A percentile compares a stretch with the other conserved stretches of the same genome.
Conservation (phyloP, 2,888 invertebrate genomes). For the Sphinx pinastri region DNA sequence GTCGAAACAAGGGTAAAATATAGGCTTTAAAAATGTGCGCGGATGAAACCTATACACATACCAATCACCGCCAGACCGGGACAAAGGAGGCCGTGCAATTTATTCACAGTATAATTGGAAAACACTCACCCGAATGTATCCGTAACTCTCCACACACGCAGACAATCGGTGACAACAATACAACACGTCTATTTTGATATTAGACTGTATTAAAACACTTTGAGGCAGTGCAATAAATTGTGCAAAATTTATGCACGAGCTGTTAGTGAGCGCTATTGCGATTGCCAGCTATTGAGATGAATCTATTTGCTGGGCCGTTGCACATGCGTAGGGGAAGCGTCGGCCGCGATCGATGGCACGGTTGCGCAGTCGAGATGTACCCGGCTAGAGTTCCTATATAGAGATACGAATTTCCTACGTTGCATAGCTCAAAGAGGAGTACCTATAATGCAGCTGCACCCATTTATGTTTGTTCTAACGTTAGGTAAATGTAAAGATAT, state of each 20-base stretch:
- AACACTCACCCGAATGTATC: background rate
- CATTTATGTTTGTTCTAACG: background rate
- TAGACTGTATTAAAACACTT: no score
- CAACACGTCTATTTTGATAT: background rate
- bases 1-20: background rate
- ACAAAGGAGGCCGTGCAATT: background rate
- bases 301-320: conserved; percentile 11
- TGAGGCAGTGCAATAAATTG: background rate
- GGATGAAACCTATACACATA: background rate
- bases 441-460: background rate
- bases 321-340: conserved; percentile 1
- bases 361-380: conserved; percentile 20
- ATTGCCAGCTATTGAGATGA: conserved; percentile 19
- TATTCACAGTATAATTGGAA: background rate
- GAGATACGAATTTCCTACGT: background rate
- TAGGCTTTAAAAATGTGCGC: background rate
- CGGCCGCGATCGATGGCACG: conserved; percentile 10
- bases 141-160: background rate
- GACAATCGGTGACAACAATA: background rate
- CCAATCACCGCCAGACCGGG: background rate
- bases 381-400: background rate
- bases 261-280: conserved; percentile 2
- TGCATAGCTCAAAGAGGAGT: background rate
- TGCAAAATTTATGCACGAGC: conserved; percentile 15
- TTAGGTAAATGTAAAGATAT: no score